Percentiles rank a stretch among this genome's conserved stretches.
These are phyloP conservation scores for Tridacna gigas DNA, from an alignment of 2,888 invertebrate genomes.

Conservation along the genomic window DNA sequence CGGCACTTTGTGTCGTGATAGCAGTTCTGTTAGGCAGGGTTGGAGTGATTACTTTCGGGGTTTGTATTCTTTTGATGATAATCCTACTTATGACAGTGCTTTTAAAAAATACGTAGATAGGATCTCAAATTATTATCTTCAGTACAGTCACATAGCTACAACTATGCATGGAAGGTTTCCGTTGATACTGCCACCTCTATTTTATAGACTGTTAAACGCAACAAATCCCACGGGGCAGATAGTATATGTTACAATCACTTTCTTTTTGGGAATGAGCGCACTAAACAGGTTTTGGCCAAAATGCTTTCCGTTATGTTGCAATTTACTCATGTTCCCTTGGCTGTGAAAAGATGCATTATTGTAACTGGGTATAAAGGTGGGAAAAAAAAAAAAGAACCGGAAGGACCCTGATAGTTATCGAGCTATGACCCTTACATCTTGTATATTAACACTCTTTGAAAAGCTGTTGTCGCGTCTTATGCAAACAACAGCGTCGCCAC, in stretches of 20 bases:
- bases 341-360: slow-evolving; percentile 23
- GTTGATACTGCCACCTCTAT: neutral
- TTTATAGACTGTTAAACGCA: neutral
- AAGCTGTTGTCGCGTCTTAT: neutral
- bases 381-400: neutral
- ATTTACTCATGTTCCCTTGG: neutral
- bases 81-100: neutral
- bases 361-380: slow-evolving; percentile 22
- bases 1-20: slow-evolving; percentile 9
- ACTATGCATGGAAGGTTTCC: neutral
- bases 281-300: neutral
- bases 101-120: neutral
- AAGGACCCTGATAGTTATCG: slow-evolving; percentile 29
- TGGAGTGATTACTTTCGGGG: slow-evolving; percentile 19
- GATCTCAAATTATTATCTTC: neutral
- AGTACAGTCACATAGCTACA: neutral
- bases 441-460: slow-evolving; percentile 27
- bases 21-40: slow-evolving; percentile 4
- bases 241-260: slow-evolving; percentile 4
- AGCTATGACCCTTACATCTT: slow-evolving; percentile 21
- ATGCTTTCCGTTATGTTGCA: slow-evolving; percentile 1
- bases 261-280: neutral
- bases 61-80: slow-evolving; percentile 13
- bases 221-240: slow-evolving; percentile 5
- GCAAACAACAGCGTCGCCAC: neutral